Evolutionary conservation across 2,113 vertebrate genomes (phyloP).

Genomic region (Hemicordylus capensis): DNA sequence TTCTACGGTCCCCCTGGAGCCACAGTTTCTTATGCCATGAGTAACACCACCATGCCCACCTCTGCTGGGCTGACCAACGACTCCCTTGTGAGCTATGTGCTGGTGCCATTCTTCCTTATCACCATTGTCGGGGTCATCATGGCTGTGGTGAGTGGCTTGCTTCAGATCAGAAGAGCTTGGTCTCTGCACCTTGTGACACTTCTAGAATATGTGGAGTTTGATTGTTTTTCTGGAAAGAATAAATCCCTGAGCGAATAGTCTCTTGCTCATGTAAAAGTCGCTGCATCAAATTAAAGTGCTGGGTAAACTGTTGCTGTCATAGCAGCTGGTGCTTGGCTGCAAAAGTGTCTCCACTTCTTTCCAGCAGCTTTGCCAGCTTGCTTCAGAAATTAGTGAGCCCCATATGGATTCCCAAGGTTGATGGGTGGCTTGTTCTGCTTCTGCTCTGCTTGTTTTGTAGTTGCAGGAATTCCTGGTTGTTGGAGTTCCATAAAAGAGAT

Average conservation of each 20-base stretch:
- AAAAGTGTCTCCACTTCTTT: no score
- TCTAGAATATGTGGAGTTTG: background rate
- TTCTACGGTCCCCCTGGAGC: background rate
- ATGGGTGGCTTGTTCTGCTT: background rate
- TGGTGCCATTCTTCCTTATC: constrained; percentile 90
- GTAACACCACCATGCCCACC: constrained; percentile 85
- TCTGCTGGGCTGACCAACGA: constrained; percentile 76
- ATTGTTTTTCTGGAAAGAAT: background rate
- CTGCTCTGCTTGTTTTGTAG: background rate
- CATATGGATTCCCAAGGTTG: background rate
- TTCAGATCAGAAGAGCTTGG: background rate
- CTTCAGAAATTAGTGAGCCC: background rate
- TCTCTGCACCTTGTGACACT: background rate
- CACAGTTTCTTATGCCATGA: constrained; percentile 71
- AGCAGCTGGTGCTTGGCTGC: background rate
- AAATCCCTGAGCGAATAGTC: background rate
- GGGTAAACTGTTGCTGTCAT: background rate
- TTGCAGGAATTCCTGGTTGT: background rate
- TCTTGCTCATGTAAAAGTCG: background rate
- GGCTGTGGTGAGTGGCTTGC: constrained; percentile 86
- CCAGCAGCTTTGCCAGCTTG: background rate
- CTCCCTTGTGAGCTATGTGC: constrained; percentile 82
- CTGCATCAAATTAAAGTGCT: background rate
- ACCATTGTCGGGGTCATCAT: constrained; percentile 83
- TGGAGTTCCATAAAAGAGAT: background rate